Base-by-base conservation (phyloP, 2,888 invertebrate species). In the Tuta absoluta region DNA sequence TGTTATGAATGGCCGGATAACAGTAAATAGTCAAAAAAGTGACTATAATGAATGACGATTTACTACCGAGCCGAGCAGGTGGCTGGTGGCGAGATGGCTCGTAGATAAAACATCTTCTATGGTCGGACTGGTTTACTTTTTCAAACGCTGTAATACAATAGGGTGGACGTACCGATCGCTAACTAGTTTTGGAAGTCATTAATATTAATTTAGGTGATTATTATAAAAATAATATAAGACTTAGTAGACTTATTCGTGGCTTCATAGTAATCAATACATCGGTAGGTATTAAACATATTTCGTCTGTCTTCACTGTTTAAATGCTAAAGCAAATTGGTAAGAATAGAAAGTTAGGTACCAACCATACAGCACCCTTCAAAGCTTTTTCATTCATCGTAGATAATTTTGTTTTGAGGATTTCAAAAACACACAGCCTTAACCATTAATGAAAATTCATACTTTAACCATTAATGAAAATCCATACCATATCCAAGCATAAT, bases 11-110 rank as follows among this genome's bases (percentile, higher is more conserved):
- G 74, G 72, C 67, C 72, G 71, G 71, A 69, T 85, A 87, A 86
- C 85, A 81, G 86, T 85, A 82, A 83, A 85, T 78, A 77, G 77
- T 76, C 80, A 84, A 85, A 83, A 84, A 85, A 80, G 75, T 73
- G 75, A 78, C 81, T 83, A 85, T 85, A 86, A 85, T 82, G 80
- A 86, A 85, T 82, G 80, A 86, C 85, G 85, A 86, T 87, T 86
- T 87, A 87, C 82, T 81, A 80, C 77, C 76, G 76, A 72, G 74
- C 69, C 73, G 75, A 73, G 77, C 85, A 86, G 86, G 86, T 86
- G 86, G 81, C 79, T 33, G 33, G 33, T 33, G 33, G 33, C 10
- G 33, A 77, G 84, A 85, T 85, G 81, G 81, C 76, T 78, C 75
- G 71, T 73, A 72, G 85, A 84, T 86, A 82, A 80, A 76, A 74